phyloP scores from a whole-genome alignment of 2,113 vertebrate species.

The Esox niger region DNA sequence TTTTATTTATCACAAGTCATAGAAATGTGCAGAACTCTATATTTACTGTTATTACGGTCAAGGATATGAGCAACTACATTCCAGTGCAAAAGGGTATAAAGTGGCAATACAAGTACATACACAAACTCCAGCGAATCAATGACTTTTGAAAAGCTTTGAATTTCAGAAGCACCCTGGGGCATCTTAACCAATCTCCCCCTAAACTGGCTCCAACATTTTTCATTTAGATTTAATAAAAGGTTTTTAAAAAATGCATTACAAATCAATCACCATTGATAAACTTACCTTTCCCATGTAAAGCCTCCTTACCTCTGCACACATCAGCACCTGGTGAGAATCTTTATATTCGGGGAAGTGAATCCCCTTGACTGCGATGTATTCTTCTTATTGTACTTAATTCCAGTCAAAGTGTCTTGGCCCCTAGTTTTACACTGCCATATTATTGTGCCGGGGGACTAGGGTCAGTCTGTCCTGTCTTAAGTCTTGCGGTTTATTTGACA shows the following conservation, averaged over 20 bases:
- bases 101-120: not conserved
- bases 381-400: conserved; percentile 24
- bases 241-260: conserved; percentile 44
- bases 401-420: conserved; percentile 11
- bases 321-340: conserved; percentile 19
- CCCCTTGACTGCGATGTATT: conserved; percentile 22
- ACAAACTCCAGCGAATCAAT: not conserved
- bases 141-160: conserved; percentile 34
- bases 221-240: conserved; percentile 56
- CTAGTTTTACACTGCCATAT: no score
- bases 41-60: not conserved
- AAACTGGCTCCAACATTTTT: conserved; percentile 59
- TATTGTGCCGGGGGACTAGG: no score
- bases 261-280: conserved; percentile 38
- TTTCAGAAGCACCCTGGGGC: conserved; percentile 43
- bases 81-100: not conserved
- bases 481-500: no score
- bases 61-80: not conserved
- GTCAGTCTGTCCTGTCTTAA: no score
- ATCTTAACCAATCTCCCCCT: conserved; percentile 53
- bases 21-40: not conserved
- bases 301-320: conserved; percentile 47
- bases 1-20: conserved; percentile 24
- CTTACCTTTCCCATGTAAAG: conserved; percentile 51
- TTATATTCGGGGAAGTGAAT: conserved; percentile 6